phyloP scores from a whole-genome alignment of 2,888 invertebrate species.

The Helobdella robusta region DNA sequence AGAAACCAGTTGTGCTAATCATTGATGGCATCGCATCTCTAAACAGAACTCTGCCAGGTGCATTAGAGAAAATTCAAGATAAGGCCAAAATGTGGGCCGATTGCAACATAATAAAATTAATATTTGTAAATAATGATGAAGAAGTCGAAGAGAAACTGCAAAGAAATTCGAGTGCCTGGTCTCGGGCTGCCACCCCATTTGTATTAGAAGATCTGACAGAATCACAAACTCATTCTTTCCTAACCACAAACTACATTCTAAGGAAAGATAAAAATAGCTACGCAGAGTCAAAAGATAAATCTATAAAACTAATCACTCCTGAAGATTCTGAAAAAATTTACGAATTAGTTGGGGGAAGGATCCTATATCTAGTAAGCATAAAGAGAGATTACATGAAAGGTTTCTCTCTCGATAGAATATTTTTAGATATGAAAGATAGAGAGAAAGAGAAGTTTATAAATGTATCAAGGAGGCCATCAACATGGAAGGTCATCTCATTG shows the following conservation, averaged over 20 bases:
- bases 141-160: slow-evolving; percentile 27
- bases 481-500: slow-evolving; percentile 26
- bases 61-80: slow-evolving; percentile 31
- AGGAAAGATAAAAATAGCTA: slow-evolving; percentile 6
- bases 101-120: slow-evolving; percentile 34
- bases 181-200: slow-evolving; percentile 32
- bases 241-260: slow-evolving; percentile 17
- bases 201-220: slow-evolving; percentile 29
- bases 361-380: slow-evolving; percentile 29
- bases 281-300: neutral
- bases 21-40: slow-evolving; percentile 32
- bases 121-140: slow-evolving; percentile 34
- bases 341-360: slow-evolving; percentile 31
- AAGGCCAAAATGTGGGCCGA: slow-evolving; percentile 38
- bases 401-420: slow-evolving; percentile 19
- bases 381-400: slow-evolving; percentile 29
- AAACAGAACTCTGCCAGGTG: slow-evolving; percentile 23
- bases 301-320: too few species aligned
- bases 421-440: slow-evolving; percentile 22
- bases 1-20: slow-evolving; percentile 33
- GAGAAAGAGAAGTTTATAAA: slow-evolving; percentile 32
- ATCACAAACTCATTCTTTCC: slow-evolving; percentile 28
- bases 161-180: slow-evolving; percentile 31
- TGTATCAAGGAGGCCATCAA: slow-evolving; percentile 21
- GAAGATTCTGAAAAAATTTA: slow-evolving; percentile 28